Base-by-base conservation (phyloP, 2,888 invertebrate species). In the Erebia palarica region DNA sequence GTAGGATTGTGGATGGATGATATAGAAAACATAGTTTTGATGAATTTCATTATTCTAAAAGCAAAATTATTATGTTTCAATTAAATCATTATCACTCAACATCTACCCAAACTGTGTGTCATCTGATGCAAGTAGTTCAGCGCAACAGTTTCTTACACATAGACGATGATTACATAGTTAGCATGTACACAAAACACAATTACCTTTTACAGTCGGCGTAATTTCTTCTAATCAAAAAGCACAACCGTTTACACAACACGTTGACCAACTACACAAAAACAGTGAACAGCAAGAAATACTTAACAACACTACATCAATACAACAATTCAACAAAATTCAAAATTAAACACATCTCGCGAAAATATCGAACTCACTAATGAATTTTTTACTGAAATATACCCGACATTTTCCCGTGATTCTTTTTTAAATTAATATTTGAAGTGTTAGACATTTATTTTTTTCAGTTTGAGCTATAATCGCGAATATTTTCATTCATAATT, bases 401-500 rank as follows among this genome's bases (percentile, higher is more conserved):
- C 64, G 49, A n/a, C 61, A 63, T 68, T 65, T 42, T 63, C 5
- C 51, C 36, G 47, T 21, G 49, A 67, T 14, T 36, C 18, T 53
- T 14, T 36, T 27, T 53, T 36, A 0, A 53, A 57, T 11, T 36
- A 65, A 71, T 63, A 49, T 36, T 66, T 66, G 36, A 67, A 68
- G 16, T 18, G n/a, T 13, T 27, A 10, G 49, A 42, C 18, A 64
- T 69, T 47, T 47, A 7, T 55, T 42, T 44, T n/a, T 42, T 55
- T 75, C 71, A 51, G 65, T 72, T 81, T 82, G 77, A 79, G 71
- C 78, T 80, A 78, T 73, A 82, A 80, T 77, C 79, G 75, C 65
- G 75, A 73, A 75, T 81, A 78, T 83, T 89, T 91, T 90, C 91
- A 92, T 91, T 92, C 91, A 92, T 90, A 82, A 91, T 87, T 84